Base-by-base conservation (phyloP, 1,140 invertebrate genomes). In the Papilio polytes region DNA sequence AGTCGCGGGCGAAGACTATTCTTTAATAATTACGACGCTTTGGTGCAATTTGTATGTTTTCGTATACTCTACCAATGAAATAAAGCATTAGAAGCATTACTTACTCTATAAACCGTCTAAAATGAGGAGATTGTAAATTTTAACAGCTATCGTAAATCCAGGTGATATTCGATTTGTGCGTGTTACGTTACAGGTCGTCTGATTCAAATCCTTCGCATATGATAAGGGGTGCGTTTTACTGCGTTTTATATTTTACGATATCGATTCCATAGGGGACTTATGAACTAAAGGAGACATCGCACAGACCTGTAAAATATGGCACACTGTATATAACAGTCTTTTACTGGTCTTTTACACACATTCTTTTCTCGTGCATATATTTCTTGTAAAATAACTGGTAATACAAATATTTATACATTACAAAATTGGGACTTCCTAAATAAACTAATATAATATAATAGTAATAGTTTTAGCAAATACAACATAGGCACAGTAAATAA, bases 161-260 rank as follows among this genome's bases (percentile, higher is more conserved):
- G 84, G 83, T 82, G 84, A 63, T 56, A 59, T 85, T 86, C 85
- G 85, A 87, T 86, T 83, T 82, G 66, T 63, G 78, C 66, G 72
- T 82, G 77, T 80, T 74, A 79, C 22, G 59, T 56, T 18, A 56
- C 53, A 56, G 18, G 18, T 56, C 53, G 18, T 73, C 53, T 63
- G 80, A 79, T 77, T 51, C 76, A 83, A 74, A 83, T 83, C 79
- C 81, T 81, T 82, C 73, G 76, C 66, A 80, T 77, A 82, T 41
- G 74, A 48, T 26, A 72, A 53, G 72, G 81, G 76, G 80, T 46
- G 26, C 74, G 31, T 85, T 85, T 85, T 82, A 78, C 76, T 48
- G 81, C 66, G 78, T 85, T 83, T 83, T 82, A 83, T 82, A 81
- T 82, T 85, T 85, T 85, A 83, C 80, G 84, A 81, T 80, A 80